Conservation (phyloP, 2,888 invertebrate species). For the Tuberolachnus salignus region DNA sequence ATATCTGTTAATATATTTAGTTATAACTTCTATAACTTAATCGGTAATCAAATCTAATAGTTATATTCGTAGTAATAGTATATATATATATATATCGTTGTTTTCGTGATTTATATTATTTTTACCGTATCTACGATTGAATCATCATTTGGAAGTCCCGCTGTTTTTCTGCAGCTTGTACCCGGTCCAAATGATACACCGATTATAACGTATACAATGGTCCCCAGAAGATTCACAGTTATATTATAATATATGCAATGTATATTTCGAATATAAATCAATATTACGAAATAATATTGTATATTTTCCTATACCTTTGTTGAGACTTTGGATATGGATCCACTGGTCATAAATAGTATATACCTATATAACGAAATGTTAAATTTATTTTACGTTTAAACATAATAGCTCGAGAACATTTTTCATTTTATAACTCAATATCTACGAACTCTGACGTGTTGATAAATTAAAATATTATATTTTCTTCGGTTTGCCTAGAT, state of each 20-base stretch:
- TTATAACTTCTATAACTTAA: too few species aligned
- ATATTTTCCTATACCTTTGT: neutral
- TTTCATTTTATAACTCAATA: too few species aligned
- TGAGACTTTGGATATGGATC: neutral
- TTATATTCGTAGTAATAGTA: too few species aligned
- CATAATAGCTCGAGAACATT: too few species aligned
- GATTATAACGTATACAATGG: conserved; percentile 35
- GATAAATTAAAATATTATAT: too few species aligned
- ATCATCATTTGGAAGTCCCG: conserved; percentile 31
- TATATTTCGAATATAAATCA: conserved; percentile 34
- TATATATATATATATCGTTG: too few species aligned
- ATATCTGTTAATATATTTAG: too few species aligned
- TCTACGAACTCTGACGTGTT: too few species aligned
- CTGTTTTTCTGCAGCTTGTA: conserved; percentile 29
- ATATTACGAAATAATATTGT: neutral
- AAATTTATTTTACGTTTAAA: too few species aligned
- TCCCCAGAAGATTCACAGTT: conserved; percentile 31
- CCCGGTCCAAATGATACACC: conserved; percentile 32
- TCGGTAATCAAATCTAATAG: too few species aligned
- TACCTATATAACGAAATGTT: neutral
- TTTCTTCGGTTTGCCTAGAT: too few species aligned
- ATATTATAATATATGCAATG: conserved; percentile 4
- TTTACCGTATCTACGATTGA: conserved; percentile 28
- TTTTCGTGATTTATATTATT: too few species aligned
- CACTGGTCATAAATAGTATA: neutral